Conservation (phyloP, 2,113 vertebrate genomes). For the Pygoscelis antarcticus region DNA sequence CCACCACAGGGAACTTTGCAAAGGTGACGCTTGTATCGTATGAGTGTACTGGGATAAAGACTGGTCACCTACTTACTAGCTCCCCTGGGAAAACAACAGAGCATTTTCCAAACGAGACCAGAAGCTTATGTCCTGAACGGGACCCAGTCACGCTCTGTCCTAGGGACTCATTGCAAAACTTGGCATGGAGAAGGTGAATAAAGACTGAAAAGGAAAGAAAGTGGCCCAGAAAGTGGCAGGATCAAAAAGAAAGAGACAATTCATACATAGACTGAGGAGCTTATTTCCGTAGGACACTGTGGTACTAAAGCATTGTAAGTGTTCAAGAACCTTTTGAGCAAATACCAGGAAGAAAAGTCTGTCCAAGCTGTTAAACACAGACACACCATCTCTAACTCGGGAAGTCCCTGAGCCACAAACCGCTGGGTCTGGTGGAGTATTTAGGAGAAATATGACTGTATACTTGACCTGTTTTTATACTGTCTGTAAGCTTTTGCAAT, state of each 20-base stretch:
- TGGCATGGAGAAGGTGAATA: background rate
- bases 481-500: constrained; percentile 5
- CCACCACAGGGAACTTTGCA: background rate
- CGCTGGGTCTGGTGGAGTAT: constrained; percentile 31
- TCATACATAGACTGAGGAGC: background rate
- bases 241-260: background rate
- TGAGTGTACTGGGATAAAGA: background rate
- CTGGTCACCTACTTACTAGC: background rate
- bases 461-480: background rate
- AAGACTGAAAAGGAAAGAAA: background rate
- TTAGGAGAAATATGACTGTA: constrained; percentile 31
- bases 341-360: background rate
- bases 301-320: background rate
- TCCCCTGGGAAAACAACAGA: background rate
- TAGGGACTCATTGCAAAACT: background rate
- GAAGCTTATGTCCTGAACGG: background rate
- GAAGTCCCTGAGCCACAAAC: constrained; percentile 24
- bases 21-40: background rate
- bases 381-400: background rate
- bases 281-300: background rate
- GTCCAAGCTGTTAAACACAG: background rate
- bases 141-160: background rate
- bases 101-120: background rate
- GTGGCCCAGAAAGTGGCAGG: background rate
- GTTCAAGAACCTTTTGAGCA: background rate